A percentile compares a stretch with the other conserved stretches of the same genome.
phyloP scores from a whole-genome alignment of 2,113 vertebrate species.

The Sarotherodon lohbergeri region DNA sequence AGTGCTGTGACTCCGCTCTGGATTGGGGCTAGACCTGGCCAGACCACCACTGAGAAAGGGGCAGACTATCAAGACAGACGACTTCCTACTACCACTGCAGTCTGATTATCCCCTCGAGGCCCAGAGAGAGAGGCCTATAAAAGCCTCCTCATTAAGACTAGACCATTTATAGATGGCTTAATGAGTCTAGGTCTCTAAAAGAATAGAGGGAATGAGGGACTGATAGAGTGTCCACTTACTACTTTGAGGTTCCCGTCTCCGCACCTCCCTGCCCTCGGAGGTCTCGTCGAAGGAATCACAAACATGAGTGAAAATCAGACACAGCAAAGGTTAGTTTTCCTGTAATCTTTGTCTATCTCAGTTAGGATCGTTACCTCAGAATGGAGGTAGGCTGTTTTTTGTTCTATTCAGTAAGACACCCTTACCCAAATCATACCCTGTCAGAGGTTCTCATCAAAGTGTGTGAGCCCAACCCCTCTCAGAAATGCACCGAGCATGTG shows the following conservation, averaged over 20 bases:
- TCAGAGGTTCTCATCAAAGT: not conserved
- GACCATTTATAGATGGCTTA: constrained; percentile 71
- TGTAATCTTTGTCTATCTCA: not conserved
- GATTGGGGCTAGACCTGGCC: constrained; percentile 49
- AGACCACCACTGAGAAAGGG: constrained; percentile 87
- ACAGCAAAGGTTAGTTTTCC: not conserved
- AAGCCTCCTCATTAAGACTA: constrained; percentile 72
- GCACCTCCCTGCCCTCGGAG: constrained; percentile 39
- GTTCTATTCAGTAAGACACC: not conserved
- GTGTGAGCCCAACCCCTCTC: not conserved
- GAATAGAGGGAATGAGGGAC: constrained; percentile 52
- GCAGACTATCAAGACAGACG: constrained; percentile 89
- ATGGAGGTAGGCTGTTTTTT: not conserved
- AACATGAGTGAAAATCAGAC: not conserved
- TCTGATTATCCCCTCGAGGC: constrained; percentile 73
- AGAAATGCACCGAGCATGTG: not conserved
- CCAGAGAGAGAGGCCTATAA: constrained; percentile 57
- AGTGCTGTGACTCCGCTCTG: not conserved
- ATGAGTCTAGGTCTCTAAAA: constrained; percentile 72
- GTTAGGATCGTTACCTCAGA: not conserved
- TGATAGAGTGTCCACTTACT: constrained; percentile 55
- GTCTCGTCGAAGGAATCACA: not conserved
- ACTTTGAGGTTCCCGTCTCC: constrained; percentile 42
- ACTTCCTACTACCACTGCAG: constrained; percentile 91
- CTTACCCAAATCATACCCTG: not conserved